These are phyloP conservation scores for Eonycteris spelaea DNA, from an alignment of 2,113 vertebrate genomes.

Conservation along the genomic window DNA sequence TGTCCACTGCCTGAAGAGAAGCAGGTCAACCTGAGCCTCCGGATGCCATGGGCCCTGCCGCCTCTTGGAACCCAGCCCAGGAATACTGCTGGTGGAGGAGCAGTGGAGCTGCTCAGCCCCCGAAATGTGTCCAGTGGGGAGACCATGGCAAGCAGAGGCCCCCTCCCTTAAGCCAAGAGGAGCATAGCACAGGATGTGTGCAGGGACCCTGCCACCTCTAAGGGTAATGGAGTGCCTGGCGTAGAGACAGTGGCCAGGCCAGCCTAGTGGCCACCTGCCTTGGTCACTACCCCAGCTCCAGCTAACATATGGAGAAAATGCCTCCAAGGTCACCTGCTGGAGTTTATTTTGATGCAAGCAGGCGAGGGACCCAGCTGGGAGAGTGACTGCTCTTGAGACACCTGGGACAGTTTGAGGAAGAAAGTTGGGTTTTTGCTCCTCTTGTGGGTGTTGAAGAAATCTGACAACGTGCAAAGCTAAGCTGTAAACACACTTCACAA, in stretches of 20 bases:
- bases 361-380: not conserved
- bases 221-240: not conserved
- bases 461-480: not conserved
- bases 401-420: not conserved
- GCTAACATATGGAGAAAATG: not conserved
- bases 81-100: not conserved
- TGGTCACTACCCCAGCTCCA: not conserved
- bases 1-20: constrained; percentile 80
- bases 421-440: not conserved
- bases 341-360: not conserved
- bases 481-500: not conserved
- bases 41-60: too few species aligned
- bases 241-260: not conserved
- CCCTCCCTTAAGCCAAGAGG: not conserved
- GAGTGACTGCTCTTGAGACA: not conserved
- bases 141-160: not conserved
- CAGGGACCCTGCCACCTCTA: not conserved
- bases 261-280: not conserved
- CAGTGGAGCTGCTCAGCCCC: not conserved
- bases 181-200: too few species aligned
- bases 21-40: not conserved
- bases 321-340: not conserved
- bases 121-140: not conserved
- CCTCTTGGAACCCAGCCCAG: not conserved
- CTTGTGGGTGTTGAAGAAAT: not conserved